Percentiles rank a stretch among this genome's conserved stretches.
phyloP scores from a whole-genome alignment of 2,888 invertebrate genomes.

The Esperia sulphurella region DNA sequence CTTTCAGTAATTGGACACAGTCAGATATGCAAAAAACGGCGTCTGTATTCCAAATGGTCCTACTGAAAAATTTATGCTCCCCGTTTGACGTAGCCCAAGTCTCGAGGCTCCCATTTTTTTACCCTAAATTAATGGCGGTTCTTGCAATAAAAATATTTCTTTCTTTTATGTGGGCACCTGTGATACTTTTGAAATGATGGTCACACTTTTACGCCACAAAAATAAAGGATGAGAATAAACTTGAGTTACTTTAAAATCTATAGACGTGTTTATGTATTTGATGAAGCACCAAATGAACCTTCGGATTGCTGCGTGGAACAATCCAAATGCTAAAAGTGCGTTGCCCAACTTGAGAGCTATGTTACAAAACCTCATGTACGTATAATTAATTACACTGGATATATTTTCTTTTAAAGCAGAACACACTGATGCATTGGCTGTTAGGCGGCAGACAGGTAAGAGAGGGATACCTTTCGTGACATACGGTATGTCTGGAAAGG shows the following conservation, averaged over 20 bases:
- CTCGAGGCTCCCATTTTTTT: constrained; percentile 32
- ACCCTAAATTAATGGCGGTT: constrained; percentile 41
- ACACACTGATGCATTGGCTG: too few species aligned
- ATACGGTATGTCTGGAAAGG: too few species aligned
- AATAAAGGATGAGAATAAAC: neutral
- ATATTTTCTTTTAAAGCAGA: too few species aligned
- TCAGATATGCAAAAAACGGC: constrained; percentile 62
- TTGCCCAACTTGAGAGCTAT: too few species aligned
- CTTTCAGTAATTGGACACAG: constrained; percentile 59
- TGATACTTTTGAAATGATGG: constrained; percentile 1
- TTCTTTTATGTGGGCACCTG: constrained; percentile 20
- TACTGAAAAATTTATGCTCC: constrained; percentile 57
- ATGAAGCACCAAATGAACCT: too few species aligned
- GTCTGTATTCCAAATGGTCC: constrained; percentile 43
- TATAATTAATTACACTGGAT: too few species aligned
- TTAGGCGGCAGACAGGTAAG: too few species aligned
- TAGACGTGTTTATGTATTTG: too few species aligned
- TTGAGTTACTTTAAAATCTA: too few species aligned
- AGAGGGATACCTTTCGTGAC: too few species aligned
- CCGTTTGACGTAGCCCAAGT: constrained; percentile 47
- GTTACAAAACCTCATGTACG: too few species aligned
- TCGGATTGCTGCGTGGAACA: neutral
- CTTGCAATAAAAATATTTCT: constrained; percentile 28
- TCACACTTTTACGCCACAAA: neutral
- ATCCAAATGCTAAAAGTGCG: neutral